Conservation (phyloP, 2,113 vertebrate species). For the Hemiprocne comata region DNA sequence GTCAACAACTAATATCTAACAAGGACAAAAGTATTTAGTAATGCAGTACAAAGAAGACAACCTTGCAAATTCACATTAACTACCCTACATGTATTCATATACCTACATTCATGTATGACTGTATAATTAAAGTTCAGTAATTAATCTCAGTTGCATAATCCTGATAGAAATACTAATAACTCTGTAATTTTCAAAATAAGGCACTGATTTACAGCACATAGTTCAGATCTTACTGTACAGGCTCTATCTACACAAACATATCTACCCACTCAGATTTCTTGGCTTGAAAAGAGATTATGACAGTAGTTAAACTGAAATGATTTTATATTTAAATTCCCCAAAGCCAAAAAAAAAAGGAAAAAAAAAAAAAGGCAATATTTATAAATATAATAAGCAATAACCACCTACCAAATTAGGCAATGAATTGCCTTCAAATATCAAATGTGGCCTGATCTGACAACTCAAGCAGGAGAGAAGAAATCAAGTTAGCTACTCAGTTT, state of each 20-base stretch:
- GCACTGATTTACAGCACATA: neutral
- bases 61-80: slow-evolving; percentile 15
- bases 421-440: neutral
- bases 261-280: neutral
- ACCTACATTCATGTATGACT: neutral
- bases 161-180: slow-evolving; percentile 2
- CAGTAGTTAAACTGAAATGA: neutral
- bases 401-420: neutral
- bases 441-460: neutral
- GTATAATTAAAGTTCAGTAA: slow-evolving; percentile 4
- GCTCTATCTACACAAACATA: neutral
- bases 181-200: neutral
- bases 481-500: neutral
- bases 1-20: neutral
- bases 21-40: slow-evolving; percentile 1
- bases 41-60: neutral
- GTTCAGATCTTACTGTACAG: neutral
- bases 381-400: neutral
- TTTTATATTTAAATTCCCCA: neutral
- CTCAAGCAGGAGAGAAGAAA: neutral
- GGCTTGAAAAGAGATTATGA: neutral
- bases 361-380: neutral
- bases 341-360: neutral
- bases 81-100: neutral
- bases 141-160: slow-evolving; percentile 23